A percentile compares a stretch with the other conserved stretches of the same genome.
phyloP scores from a whole-genome alignment of 2,797 vertebrate genomes.

The Falco columbarius region DNA sequence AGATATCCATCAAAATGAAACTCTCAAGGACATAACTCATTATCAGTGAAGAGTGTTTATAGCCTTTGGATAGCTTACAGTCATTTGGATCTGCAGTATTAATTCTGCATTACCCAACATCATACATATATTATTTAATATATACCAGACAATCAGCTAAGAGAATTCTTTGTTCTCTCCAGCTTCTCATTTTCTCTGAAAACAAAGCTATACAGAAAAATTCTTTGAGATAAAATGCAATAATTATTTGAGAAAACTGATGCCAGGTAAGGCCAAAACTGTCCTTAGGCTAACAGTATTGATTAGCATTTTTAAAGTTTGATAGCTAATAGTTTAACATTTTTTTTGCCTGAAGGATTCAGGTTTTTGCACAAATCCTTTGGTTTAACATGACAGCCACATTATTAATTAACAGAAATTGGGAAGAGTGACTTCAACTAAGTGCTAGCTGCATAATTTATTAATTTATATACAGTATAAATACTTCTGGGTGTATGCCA shows the following conservation, averaged over 20 bases:
- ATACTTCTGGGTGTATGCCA: conserved; percentile 38
- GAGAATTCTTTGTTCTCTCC: neutral
- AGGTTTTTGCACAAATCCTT: neutral
- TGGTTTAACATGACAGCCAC: neutral
- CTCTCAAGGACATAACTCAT: conserved; percentile 61
- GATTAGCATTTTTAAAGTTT: conserved; percentile 46
- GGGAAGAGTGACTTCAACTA: neutral
- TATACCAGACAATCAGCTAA: neutral
- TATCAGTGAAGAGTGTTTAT: conserved; percentile 59
- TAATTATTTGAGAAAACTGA: conserved; percentile 11
- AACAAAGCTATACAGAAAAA: neutral
- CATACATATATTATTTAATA: conserved; percentile 8
- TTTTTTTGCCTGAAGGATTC: conserved; percentile 3
- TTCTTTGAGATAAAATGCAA: conserved; percentile 29
- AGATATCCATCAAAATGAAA: conserved; percentile 69
- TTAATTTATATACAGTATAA: conserved; percentile 51
- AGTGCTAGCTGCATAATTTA: conserved; percentile 23
- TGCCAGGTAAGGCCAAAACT: conserved; percentile 12
- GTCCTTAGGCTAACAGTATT: conserved; percentile 47
- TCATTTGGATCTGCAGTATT: neutral
- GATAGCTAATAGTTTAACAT: neutral
- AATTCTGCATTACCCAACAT: neutral
- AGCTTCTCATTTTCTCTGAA: conserved; percentile 24
- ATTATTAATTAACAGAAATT: conserved; percentile 42
- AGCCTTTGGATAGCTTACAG: conserved; percentile 45